Evolutionary conservation across 2,797 vertebrate genomes (phyloP).

Genomic region (Gymnoscopelus braueri): DNA sequence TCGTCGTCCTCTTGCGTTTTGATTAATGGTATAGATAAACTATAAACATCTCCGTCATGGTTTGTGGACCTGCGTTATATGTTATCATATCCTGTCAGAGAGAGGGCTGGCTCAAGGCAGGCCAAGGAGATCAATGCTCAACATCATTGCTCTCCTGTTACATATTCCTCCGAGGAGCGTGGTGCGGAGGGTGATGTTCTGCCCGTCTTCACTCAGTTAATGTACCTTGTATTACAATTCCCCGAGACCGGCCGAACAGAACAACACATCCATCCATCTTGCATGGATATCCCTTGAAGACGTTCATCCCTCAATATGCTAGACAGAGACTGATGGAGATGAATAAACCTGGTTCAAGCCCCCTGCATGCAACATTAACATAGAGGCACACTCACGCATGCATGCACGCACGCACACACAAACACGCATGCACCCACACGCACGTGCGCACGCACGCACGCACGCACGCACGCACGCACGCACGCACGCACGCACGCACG

Average conservation of each 20-base stretch:
- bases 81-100: constrained; percentile 53
- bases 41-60: constrained; percentile 43
- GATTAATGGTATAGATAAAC: constrained; percentile 47
- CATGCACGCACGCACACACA: neutral
- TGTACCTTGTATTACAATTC: constrained; percentile 42
- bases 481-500: constrained; percentile 2
- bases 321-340: constrained; percentile 43
- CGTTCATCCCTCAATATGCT: constrained; percentile 52
- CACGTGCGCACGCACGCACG: neutral
- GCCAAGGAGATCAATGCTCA: constrained; percentile 51
- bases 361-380: neutral
- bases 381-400: too few species aligned
- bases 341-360: constrained; percentile 19
- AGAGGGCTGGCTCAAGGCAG: constrained; percentile 46
- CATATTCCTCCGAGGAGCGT: constrained; percentile 52
- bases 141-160: constrained; percentile 57
- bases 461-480: neutral
- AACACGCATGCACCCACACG: neutral
- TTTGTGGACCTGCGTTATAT: constrained; percentile 54
- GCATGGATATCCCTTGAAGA: constrained; percentile 36
- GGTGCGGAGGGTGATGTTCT: constrained; percentile 55
- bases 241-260: constrained; percentile 21
- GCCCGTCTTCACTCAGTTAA: constrained; percentile 51
- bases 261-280: constrained; percentile 38
- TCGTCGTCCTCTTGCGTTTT: constrained; percentile 33